Percentiles rank a stretch among this genome's conserved stretches.
Conservation (phyloP, 2,113 vertebrate species). For the Phrynocephalus versicolor region DNA sequence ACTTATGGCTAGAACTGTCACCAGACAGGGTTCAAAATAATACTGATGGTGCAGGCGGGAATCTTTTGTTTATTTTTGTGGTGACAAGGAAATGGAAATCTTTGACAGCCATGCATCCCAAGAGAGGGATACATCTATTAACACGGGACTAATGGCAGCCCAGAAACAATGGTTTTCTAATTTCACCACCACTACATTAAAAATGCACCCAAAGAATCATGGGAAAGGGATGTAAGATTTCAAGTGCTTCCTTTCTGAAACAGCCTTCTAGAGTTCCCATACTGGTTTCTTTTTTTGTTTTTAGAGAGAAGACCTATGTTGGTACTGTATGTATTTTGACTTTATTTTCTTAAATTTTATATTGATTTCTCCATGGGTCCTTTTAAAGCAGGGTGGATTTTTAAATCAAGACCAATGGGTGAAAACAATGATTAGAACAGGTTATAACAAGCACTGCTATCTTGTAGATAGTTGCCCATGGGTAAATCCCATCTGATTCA, state of each 20-base stretch:
- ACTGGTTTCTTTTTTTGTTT: neutral
- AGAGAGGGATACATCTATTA: neutral
- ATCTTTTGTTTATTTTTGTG: neutral
- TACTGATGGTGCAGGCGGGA: neutral
- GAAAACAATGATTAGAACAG: neutral
- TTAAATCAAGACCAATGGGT: neutral
- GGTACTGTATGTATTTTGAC: neutral
- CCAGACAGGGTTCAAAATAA: neutral
- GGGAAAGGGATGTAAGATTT: neutral
- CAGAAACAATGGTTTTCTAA: neutral
- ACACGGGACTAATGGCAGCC: neutral
- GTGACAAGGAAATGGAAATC: neutral
- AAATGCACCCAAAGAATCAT: neutral
- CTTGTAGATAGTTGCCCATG: too few relatives aligned
- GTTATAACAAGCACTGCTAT: too few relatives aligned
- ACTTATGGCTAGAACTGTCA: neutral
- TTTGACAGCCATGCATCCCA: neutral
- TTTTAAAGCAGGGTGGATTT: neutral
- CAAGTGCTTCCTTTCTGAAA: neutral
- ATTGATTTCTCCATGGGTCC: neutral
- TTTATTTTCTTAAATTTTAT: neutral
- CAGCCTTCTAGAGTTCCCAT: neutral
- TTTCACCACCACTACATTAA: neutral
- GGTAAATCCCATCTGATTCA: neutral
- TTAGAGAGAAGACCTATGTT: neutral